A percentile compares a stretch with the other conserved stretches of the same genome.
phyloP scores from a whole-genome alignment of 2,797 vertebrate genomes.

The Xenentodon cancila region DNA sequence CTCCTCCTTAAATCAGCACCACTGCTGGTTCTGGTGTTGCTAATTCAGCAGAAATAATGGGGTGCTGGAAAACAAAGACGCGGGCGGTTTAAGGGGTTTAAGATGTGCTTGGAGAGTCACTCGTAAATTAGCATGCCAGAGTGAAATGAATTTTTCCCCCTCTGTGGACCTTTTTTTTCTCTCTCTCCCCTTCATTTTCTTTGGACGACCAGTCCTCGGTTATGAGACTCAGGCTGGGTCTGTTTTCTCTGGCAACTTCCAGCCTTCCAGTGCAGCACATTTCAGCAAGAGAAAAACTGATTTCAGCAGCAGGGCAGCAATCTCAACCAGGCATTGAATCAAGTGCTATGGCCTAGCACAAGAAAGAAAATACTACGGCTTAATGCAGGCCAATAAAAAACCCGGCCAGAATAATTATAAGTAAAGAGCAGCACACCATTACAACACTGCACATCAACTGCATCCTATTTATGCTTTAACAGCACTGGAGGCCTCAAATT shows the following conservation, averaged over 20 bases:
- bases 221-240: slow-evolving; percentile 69
- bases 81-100: slow-evolving; percentile 85
- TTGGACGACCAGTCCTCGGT: slow-evolving; percentile 72
- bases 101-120: slow-evolving; percentile 91
- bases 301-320: slow-evolving; percentile 32
- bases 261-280: slow-evolving; percentile 77
- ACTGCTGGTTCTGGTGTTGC: slow-evolving; percentile 86
- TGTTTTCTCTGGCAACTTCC: slow-evolving; percentile 76
- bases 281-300: slow-evolving; percentile 58
- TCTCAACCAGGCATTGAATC: slow-evolving; percentile 28
- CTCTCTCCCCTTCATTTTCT: slow-evolving; percentile 65
- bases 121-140: slow-evolving; percentile 91
- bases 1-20: slow-evolving; percentile 89
- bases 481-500: slow-evolving; percentile 11
- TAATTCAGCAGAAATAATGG: slow-evolving; percentile 96
- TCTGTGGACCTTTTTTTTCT: slow-evolving; percentile 83
- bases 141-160: slow-evolving; percentile 82
- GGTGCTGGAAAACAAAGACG: slow-evolving; percentile 89
- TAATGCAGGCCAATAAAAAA: slow-evolving; percentile 18
- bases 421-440: slow-evolving; percentile 35
- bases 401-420: slow-evolving; percentile 43
- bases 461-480: slow-evolving; percentile 46
- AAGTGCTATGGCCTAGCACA: slow-evolving; percentile 9
- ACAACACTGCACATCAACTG: slow-evolving; percentile 24
- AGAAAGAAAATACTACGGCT: slow-evolving; percentile 2